Conservation (phyloP, 2,888 invertebrate genomes). For the Standfussiana lucernea region DNA sequence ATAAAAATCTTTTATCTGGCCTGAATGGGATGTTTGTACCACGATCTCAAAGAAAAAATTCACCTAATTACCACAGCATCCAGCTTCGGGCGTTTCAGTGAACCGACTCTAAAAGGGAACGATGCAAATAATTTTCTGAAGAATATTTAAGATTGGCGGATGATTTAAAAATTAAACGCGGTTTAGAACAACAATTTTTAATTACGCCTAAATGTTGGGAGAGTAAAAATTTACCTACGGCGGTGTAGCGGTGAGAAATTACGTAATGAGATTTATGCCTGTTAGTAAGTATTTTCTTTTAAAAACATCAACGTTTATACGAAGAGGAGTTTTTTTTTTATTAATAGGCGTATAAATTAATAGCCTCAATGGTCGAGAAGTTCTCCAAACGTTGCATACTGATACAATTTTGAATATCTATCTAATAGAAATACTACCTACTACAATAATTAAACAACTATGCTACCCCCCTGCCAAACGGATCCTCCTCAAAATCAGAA, state of each 20-base stretch:
- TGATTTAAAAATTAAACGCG: constrained; percentile 68
- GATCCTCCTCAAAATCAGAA: constrained; percentile 27
- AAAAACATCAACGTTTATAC: neutral
- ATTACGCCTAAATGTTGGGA: constrained; percentile 48
- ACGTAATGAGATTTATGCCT: neutral
- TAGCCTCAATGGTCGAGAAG: neutral
- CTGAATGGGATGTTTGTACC: constrained; percentile 85
- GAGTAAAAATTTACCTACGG: constrained; percentile 21
- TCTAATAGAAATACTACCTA: too few relatives aligned
- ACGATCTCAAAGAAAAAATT: constrained; percentile 82
- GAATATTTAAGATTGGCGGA: constrained; percentile 68
- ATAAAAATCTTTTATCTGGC: constrained; percentile 85
- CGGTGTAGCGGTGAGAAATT: constrained; percentile 3
- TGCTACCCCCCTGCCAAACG: neutral
- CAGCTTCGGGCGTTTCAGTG: constrained; percentile 71
- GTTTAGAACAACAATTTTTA: constrained; percentile 55
- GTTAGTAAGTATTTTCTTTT: neutral
- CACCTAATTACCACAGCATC: constrained; percentile 82
- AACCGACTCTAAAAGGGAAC: constrained; percentile 72
- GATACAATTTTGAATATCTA: neutral
- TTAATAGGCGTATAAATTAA: neutral
- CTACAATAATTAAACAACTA: neutral
- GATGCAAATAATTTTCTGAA: constrained; percentile 73
- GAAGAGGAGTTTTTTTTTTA: neutral
- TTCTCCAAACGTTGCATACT: neutral